Base-by-base conservation (phyloP, 2,888 invertebrate species). In the Parasteatoda lunata region DNA sequence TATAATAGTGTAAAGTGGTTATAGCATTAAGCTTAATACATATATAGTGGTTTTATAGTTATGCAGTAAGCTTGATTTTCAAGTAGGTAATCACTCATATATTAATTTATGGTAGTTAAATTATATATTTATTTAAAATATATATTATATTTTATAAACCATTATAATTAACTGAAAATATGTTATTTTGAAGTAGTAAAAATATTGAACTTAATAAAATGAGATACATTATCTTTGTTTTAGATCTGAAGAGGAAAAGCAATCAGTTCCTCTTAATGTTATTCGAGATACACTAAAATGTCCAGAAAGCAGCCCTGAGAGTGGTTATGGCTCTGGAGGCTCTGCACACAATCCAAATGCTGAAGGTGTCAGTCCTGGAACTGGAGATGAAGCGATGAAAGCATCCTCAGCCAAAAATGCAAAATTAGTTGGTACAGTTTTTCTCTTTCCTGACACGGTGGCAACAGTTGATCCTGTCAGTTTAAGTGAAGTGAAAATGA, bases 261-360 rank as follows among this genome's bases (percentile, higher is more conserved):
- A 82, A 48, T 64, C 83, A 13, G 88, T 78, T 49, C 83, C 88
- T 15, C 75, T 88, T 5, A 51, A 76, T 76, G 88, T 79, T 11
- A 88, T 88, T 51, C 49, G 88, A 15, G 81, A 83, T 64, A 88
- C 77, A 13, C 72, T 88, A 2, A 88, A 88, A 72, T 88, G 88
- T n/a, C 88, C 88, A 8, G 88, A 88, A 66, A 88, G 88, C 65
- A 88, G 88, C 64, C 88, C 88, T 8, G 88, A 88, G 47, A 88
- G 88, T 64, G 88, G 88, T 1, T 88, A 88, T 68, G 88, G 88
- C 5, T 88, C 88, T 5, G 84, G 82, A 49, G 86, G 85, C n/a
- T 88, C 88, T n/a, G 88, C 88, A 49, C 85, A 82, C 11, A 75
- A 85, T 30, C 84, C 85, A 5, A 71, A 47, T 49, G 72, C 77